Percentiles rank a stretch among this genome's conserved stretches.
Evolutionary conservation across 2,797 vertebrate genomes (phyloP).

Genomic region (Falco columbarius): DNA sequence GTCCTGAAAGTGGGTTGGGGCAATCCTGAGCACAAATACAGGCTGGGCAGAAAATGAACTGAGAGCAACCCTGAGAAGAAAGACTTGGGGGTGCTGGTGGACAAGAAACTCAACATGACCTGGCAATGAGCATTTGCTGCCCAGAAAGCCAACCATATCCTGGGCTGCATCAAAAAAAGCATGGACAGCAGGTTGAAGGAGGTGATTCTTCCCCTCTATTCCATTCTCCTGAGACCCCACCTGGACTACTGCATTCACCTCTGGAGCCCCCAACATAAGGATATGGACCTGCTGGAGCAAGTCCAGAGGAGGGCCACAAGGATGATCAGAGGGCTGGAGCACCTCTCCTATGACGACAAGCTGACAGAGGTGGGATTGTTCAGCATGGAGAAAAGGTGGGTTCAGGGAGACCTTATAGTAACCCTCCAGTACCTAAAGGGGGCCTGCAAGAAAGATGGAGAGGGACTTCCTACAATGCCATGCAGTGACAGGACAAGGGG

Average conservation of each 20-base stretch:
- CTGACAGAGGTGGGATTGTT: not conserved
- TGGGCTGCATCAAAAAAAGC: not conserved
- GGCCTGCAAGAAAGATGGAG: not conserved
- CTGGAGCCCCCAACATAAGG: not conserved
- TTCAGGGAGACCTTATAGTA: not conserved
- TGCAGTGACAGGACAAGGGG: not conserved
- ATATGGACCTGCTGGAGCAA: not conserved
- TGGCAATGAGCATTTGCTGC: not conserved
- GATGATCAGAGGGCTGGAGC: not conserved
- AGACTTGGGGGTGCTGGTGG: not conserved
- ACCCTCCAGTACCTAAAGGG: not conserved
- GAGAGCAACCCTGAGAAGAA: not conserved
- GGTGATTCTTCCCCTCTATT: not conserved
- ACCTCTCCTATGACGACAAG: not conserved
- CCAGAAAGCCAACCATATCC: not conserved
- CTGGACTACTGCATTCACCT: not conserved
- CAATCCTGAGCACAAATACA: not conserved
- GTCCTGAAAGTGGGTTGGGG: not conserved
- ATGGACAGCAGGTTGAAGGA: rapidly evolving
- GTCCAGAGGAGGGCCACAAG: not conserved
- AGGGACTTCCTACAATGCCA: not conserved
- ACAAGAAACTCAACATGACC: not conserved
- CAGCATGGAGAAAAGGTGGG: not conserved
- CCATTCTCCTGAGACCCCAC: not conserved
- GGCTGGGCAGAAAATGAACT: not conserved